Evolutionary conservation across 2,888 invertebrate genomes (phyloP).

Genomic region (Campoletis raptor): DNA sequence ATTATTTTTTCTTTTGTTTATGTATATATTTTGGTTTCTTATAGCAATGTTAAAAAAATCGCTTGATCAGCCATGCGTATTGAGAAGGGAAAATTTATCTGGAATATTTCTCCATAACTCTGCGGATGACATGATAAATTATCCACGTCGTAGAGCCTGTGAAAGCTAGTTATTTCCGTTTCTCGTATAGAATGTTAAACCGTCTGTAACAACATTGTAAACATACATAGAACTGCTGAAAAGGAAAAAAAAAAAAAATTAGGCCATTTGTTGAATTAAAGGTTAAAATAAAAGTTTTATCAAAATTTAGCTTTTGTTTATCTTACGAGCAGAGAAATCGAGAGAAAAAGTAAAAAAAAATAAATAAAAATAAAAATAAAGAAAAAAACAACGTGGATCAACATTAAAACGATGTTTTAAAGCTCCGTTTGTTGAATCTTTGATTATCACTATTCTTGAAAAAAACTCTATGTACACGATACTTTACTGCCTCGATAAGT

Average conservation of each 20-base stretch:
- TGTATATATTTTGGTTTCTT: not conserved
- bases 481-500: conserved; percentile 7
- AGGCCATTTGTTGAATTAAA: not conserved
- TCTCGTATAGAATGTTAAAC: conserved; percentile 47
- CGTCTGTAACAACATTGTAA: conserved; percentile 10
- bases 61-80: conserved; percentile 7
- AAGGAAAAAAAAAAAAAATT: not conserved
- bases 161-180: conserved; percentile 52
- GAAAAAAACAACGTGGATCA: not conserved
- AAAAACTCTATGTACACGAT: conserved; percentile 36
- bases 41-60: not conserved
- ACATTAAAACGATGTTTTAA: not conserved
- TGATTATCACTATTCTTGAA: conserved; percentile 16
- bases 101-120: conserved; percentile 17
- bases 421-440: not conserved
- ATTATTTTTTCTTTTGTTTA: not conserved
- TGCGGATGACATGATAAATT: conserved; percentile 50
- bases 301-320: not conserved
- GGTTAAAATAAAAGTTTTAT: not conserved
- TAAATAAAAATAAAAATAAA: not conserved
- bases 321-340: not conserved
- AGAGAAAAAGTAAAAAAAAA: not conserved
- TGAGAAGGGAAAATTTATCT: conserved; percentile 18
- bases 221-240: not conserved
- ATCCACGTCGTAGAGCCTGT: conserved; percentile 39